phyloP scores from a whole-genome alignment of 2,797 vertebrate species.

The Lacerta agilis region DNA sequence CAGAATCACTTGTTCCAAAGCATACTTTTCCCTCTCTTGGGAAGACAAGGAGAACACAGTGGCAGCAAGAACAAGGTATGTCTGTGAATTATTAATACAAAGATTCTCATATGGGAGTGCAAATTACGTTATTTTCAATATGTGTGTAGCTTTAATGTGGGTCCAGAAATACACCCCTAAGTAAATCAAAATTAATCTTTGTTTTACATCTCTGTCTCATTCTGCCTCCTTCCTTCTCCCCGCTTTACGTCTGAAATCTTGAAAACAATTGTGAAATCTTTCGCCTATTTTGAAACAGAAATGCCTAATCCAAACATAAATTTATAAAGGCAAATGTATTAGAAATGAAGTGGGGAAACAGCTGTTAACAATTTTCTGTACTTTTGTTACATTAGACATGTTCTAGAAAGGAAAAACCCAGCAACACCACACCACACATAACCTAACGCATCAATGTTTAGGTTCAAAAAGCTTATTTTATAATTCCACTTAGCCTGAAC shows the following conservation, averaged over 20 bases:
- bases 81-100: neutral
- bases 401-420: neutral
- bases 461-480: fast-evolving
- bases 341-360: neutral
- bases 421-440: neutral
- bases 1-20: neutral
- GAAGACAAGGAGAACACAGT: neutral
- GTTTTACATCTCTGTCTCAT: neutral
- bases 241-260: neutral
- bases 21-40: neutral
- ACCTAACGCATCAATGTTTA: neutral
- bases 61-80: neutral
- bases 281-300: neutral
- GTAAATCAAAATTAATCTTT: neutral
- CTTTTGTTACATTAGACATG: neutral
- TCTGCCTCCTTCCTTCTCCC: neutral
- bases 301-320: neutral
- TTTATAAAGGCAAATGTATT: neutral
- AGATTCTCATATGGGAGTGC: neutral
- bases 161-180: neutral
- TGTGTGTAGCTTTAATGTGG: neutral
- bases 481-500: neutral
- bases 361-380: neutral
- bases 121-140: neutral
- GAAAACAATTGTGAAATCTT: neutral